Percentiles rank a stretch among this genome's conserved stretches.
phyloP scores from a whole-genome alignment of 2,113 vertebrate genomes.

The Trematomus loennbergii region DNA sequence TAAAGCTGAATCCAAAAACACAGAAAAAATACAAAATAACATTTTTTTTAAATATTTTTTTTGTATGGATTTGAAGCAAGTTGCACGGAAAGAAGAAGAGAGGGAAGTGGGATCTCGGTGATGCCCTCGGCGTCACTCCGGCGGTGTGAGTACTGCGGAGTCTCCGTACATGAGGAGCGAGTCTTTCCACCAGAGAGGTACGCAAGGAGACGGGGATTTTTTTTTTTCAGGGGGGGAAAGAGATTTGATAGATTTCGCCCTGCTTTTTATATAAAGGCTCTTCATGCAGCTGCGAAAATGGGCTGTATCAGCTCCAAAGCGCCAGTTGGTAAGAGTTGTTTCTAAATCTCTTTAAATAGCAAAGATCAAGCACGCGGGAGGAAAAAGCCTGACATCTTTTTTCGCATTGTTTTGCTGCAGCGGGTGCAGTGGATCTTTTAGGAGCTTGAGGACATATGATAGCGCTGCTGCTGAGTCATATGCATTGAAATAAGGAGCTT shows the following conservation, averaged over 20 bases:
- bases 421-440: slow-evolving; percentile 27
- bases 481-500: slow-evolving; percentile 6
- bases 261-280: slow-evolving; percentile 20
- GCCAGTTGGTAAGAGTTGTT: slow-evolving; percentile 88
- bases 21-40: neutral
- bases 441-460: slow-evolving; percentile 46
- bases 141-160: slow-evolving; percentile 47
- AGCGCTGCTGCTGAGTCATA: slow-evolving; percentile 55
- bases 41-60: no score
- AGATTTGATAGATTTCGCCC: slow-evolving; percentile 25
- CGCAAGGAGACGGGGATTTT: slow-evolving; percentile 61
- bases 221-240: slow-evolving; percentile 1
- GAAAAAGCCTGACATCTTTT: slow-evolving; percentile 35
- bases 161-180: slow-evolving; percentile 56
- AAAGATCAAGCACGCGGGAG: slow-evolving; percentile 60
- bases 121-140: no score
- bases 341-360: slow-evolving; percentile 42
- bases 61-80: slow-evolving; percentile 36
- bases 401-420: slow-evolving; percentile 67
- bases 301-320: slow-evolving; percentile 91
- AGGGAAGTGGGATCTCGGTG: no score
- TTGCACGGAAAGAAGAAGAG: slow-evolving; percentile 11
- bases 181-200: slow-evolving; percentile 81
- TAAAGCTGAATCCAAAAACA: slow-evolving; percentile 40
- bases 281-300: slow-evolving; percentile 83